Evolutionary conservation across 2,888 invertebrate genomes (phyloP).

Genomic region (Diploptera punctata): DNA sequence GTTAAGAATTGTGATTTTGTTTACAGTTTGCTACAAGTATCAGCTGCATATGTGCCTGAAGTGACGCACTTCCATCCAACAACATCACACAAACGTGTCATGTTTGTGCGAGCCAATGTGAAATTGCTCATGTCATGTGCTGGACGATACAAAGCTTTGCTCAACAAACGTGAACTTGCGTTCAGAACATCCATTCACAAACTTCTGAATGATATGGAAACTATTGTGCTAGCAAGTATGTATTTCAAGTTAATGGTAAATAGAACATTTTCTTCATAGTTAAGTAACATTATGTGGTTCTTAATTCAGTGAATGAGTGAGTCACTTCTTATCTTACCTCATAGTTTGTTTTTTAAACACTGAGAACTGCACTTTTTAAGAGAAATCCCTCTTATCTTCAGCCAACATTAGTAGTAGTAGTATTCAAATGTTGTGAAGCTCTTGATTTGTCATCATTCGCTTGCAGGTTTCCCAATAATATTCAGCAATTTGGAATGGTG

Average conservation of each 20-base stretch:
- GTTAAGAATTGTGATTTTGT: constrained; percentile 22
- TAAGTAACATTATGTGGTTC: too few species aligned
- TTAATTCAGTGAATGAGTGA: too few species aligned
- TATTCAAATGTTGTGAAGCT: too few species aligned
- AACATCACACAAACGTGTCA: constrained; percentile 62
- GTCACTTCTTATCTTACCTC: too few species aligned
- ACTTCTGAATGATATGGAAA: constrained; percentile 62
- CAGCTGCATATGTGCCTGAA: constrained; percentile 62
- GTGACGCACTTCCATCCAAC: constrained; percentile 56
- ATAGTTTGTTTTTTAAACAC: too few species aligned
- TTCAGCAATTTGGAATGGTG: too few species aligned
- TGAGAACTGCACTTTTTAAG: background rate
- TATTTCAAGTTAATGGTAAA: constrained; percentile 37
- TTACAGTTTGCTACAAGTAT: constrained; percentile 65
- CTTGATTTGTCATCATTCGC: too few species aligned
- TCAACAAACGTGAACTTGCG: constrained; percentile 58
- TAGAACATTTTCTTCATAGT: background rate
- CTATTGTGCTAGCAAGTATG: constrained; percentile 56
- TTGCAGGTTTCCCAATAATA: too few species aligned
- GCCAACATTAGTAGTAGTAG: too few species aligned
- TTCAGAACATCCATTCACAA: constrained; percentile 58
- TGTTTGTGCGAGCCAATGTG: constrained; percentile 65
- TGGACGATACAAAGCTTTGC: constrained; percentile 59
- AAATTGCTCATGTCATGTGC: constrained; percentile 64
- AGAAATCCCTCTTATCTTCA: background rate